Percentiles rank a stretch among this genome's conserved stretches.
Conservation (phyloP, 2,113 vertebrate species). For the Tympanuchus pallidicinctus region DNA sequence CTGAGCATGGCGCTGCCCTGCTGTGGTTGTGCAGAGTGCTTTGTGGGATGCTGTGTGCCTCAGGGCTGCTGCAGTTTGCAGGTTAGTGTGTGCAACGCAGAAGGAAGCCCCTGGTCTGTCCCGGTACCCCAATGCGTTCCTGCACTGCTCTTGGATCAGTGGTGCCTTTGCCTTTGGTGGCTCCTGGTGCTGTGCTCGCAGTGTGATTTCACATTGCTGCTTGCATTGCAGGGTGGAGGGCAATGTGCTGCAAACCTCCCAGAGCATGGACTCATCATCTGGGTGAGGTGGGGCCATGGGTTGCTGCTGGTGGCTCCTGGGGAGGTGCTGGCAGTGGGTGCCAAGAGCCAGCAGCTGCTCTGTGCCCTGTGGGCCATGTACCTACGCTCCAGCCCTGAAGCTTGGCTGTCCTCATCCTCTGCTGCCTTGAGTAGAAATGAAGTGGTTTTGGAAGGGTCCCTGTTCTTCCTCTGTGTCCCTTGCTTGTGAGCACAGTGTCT, state of each 20-base stretch:
- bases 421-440: not conserved
- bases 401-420: not conserved
- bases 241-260: fast-evolving
- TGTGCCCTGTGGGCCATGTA: fast-evolving
- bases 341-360: not conserved
- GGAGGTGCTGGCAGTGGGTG: fast-evolving
- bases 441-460: not conserved
- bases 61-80: fast-evolving
- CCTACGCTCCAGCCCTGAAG: fast-evolving
- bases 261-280: not conserved
- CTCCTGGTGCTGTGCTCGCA: fast-evolving
- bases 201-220: not conserved
- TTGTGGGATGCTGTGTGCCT: not conserved
- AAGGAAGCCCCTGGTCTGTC: not conserved
- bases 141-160: fast-evolving
- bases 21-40: too few relatives aligned
- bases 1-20: not conserved
- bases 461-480: not conserved
- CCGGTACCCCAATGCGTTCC: fast-evolving
- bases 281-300: not conserved
- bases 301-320: fast-evolving
- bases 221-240: not conserved
- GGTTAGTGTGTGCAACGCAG: fast-evolving
- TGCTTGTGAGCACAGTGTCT: not conserved
- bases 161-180: not conserved